These are phyloP conservation scores for Dicaeum eximium DNA, from an alignment of 2,113 vertebrate genomes.

Conservation along the genomic window DNA sequence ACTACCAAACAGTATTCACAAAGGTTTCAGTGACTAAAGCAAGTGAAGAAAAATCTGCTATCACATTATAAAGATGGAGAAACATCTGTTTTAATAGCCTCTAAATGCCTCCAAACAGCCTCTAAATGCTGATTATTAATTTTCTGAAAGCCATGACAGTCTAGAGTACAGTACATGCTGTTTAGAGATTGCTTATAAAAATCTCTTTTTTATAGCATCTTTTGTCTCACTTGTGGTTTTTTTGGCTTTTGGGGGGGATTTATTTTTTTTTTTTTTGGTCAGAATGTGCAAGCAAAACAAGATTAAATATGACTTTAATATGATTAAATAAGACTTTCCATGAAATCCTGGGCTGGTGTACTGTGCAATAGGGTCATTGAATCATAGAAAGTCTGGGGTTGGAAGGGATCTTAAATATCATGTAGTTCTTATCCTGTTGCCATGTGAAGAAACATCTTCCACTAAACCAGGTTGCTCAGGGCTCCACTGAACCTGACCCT, in stretches of 20 bases:
- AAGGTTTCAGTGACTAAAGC: background rate
- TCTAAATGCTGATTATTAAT: background rate
- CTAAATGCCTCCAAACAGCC: background rate
- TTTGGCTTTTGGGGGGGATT: too few species aligned
- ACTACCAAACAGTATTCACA: background rate
- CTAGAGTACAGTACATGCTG: background rate
- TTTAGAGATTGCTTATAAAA: background rate
- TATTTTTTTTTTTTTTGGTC: background rate
- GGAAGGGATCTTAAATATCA: background rate
- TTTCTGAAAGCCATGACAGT: background rate
- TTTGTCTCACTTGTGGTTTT: background rate
- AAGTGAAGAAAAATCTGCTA: background rate
- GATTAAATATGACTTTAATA: background rate
- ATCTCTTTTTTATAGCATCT: background rate
- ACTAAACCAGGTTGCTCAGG: background rate
- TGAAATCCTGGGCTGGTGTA: background rate
- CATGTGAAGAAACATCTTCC: background rate
- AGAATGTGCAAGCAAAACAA: background rate
- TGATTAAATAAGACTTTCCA: background rate
- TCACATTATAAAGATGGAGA: background rate
- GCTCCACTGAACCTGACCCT: too few species aligned
- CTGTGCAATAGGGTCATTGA: background rate
- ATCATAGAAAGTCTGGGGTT: background rate
- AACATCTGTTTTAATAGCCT: background rate
- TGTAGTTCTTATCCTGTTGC: background rate